Percentiles rank a stretch among this genome's conserved stretches.
phyloP scores from a whole-genome alignment of 2,888 invertebrate species.

The Anarsia innoxiella region DNA sequence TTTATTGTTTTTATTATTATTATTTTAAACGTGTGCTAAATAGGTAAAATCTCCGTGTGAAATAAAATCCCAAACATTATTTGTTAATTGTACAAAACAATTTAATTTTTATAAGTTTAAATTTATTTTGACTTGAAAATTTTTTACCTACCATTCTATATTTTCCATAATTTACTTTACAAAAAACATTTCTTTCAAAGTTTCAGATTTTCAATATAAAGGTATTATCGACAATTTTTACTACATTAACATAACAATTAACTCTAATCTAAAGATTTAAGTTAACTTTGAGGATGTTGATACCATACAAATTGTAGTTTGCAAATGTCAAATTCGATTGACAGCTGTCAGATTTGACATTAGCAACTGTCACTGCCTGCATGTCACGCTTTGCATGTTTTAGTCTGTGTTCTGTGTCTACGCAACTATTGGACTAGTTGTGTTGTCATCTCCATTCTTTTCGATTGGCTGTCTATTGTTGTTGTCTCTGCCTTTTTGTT shows the following conservation, averaged over 20 bases:
- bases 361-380: conserved; percentile 43
- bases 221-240: conserved; percentile 48
- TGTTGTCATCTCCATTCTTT: conserved; percentile 56
- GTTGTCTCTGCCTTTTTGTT: conserved; percentile 36
- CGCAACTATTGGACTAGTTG: conserved; percentile 61
- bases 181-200: conserved; percentile 51
- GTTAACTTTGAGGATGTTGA: conserved; percentile 45
- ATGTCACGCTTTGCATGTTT: conserved; percentile 58
- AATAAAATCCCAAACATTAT: conserved; percentile 41
- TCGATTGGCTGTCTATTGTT: conserved; percentile 47
- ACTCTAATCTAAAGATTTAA: conserved; percentile 52
- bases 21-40: no score
- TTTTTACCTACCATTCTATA: conserved; percentile 24
- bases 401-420: conserved; percentile 31
- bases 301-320: conserved; percentile 30
- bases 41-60: no score
- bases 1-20: conserved; percentile 23
- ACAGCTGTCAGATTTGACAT: conserved; percentile 26
- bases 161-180: conserved; percentile 43
- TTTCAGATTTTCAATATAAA: conserved; percentile 57
- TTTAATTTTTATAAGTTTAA: conserved; percentile 8
- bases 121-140: conserved; percentile 8
- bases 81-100: conserved; percentile 14
- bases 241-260: conserved; percentile 56
- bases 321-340: not conserved